Conservation (phyloP, 2,888 invertebrate genomes). For the Amorpha juglandis region DNA sequence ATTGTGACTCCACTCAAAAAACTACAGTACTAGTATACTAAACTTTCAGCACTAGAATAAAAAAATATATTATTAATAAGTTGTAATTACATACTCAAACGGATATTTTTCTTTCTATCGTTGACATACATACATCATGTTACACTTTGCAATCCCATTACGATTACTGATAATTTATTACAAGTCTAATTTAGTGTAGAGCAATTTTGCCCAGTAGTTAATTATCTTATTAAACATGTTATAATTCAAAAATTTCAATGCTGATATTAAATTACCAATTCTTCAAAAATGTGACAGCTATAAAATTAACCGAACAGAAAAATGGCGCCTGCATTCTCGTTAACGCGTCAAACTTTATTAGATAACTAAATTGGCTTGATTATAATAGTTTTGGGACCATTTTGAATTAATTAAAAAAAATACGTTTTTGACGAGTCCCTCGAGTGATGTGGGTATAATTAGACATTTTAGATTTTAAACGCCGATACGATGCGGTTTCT, state of each 20-base stretch:
- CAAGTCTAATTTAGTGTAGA: not conserved
- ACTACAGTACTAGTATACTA: too few relatives aligned
- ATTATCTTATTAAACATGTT: not conserved
- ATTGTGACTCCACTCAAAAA: too few relatives aligned
- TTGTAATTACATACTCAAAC: too few relatives aligned
- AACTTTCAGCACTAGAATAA: too few relatives aligned
- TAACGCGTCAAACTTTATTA: conserved; percentile 79
- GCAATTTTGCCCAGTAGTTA: not conserved
- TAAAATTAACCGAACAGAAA: conserved; percentile 41
- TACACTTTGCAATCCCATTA: not conserved
- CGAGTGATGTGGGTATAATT: conserved; percentile 83
- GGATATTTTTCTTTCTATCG: too few relatives aligned
- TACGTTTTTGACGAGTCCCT: conserved; percentile 72
- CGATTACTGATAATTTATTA: not conserved
- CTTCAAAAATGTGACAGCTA: conserved; percentile 19
- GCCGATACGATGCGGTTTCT: conserved; percentile 73
- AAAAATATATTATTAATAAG: too few relatives aligned
- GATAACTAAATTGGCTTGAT: conserved; percentile 81
- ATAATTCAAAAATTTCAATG: not conserved
- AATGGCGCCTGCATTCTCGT: conserved; percentile 72
- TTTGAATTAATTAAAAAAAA: conserved; percentile 81
- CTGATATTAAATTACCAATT: conserved; percentile 6
- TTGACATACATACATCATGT: not conserved
- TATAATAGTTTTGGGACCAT: conserved; percentile 76
- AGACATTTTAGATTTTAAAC: conserved; percentile 78